phyloP scores from a whole-genome alignment of 2,888 invertebrate genomes.

The Polydrusus pterygomalis region DNA sequence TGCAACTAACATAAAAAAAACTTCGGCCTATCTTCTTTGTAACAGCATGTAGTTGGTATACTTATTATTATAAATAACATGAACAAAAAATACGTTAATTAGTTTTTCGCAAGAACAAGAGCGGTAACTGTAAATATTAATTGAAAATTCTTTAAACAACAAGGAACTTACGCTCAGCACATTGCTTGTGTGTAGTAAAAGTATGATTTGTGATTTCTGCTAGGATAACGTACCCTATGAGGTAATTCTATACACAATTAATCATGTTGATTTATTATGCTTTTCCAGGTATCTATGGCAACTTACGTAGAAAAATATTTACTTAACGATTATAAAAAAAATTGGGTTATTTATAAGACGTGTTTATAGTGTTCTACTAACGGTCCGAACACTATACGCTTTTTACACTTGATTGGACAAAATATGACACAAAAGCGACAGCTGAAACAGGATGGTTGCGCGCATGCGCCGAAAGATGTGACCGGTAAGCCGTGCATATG shows the following conservation, averaged over 20 bases:
- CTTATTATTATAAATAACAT: too few species aligned
- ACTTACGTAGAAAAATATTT: constrained; percentile 17
- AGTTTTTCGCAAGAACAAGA: constrained; percentile 39
- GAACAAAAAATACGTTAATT: constrained; percentile 2
- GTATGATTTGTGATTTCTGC: constrained; percentile 43
- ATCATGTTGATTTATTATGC: constrained; percentile 53
- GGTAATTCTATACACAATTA: constrained; percentile 45
- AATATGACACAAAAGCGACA: too few species aligned
- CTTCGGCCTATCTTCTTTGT: background rate
- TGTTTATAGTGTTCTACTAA: background rate
- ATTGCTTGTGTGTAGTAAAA: constrained; percentile 24
- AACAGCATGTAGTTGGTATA: background rate
- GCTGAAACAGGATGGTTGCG: too few species aligned
- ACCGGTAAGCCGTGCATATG: too few species aligned
- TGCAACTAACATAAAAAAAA: too few species aligned
- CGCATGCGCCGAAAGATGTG: too few species aligned
- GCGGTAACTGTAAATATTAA: constrained; percentile 45
- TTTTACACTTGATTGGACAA: too few species aligned
- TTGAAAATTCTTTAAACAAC: constrained; percentile 44
- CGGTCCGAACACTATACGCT: too few species aligned
- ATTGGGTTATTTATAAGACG: background rate
- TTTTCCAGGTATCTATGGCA: constrained; percentile 34
- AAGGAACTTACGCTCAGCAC: constrained; percentile 26
- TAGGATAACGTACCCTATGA: constrained; percentile 50
- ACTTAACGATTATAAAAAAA: background rate